A percentile compares a stretch with the other conserved stretches of the same genome.
phyloP scores from a whole-genome alignment of 1,140 invertebrate genomes.

The Rhopalosiphum padi region DNA sequence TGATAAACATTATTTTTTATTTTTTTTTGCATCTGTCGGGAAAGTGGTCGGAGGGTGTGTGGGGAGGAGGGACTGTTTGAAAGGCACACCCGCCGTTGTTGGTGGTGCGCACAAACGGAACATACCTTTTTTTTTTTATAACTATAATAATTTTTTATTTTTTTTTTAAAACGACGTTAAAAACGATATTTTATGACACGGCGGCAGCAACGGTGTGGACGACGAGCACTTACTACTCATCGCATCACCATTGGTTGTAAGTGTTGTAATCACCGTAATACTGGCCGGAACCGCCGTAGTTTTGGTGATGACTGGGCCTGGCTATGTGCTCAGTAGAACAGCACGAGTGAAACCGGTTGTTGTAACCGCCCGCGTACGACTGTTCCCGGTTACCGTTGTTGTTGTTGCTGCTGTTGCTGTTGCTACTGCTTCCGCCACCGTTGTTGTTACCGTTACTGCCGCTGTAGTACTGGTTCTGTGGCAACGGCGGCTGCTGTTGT shows the following conservation, averaged over 20 bases:
- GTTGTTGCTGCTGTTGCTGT: conserved; percentile 58
- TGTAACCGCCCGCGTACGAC: conserved; percentile 46
- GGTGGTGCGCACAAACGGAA: not conserved
- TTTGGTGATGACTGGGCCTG: conserved; percentile 17
- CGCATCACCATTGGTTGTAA: conserved; percentile 42
- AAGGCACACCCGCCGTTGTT: not conserved
- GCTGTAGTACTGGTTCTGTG: conserved; percentile 50
- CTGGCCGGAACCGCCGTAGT: not conserved
- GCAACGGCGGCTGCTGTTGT: conserved; percentile 56
- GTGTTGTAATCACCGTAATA: conserved; percentile 47
- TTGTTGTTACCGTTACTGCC: conserved; percentile 59
- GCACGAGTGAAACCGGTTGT: conserved; percentile 51
- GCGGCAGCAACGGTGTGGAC: not conserved
- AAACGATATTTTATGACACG: conserved; percentile 10
- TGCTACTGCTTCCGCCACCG: conserved; percentile 55
- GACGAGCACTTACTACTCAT: not conserved
- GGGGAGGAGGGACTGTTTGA: not conserved
- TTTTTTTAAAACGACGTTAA: conserved; percentile 16
- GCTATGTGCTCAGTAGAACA: conserved; percentile 49
- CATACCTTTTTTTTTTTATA: not conserved
- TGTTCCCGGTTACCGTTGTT: conserved; percentile 38
- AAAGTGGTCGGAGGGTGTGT: not conserved
- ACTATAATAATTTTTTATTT: not conserved
- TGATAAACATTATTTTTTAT: not conserved
- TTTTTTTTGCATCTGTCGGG: not conserved